phyloP scores from a whole-genome alignment of 2,113 vertebrate genomes.

The Egretta garzetta region DNA sequence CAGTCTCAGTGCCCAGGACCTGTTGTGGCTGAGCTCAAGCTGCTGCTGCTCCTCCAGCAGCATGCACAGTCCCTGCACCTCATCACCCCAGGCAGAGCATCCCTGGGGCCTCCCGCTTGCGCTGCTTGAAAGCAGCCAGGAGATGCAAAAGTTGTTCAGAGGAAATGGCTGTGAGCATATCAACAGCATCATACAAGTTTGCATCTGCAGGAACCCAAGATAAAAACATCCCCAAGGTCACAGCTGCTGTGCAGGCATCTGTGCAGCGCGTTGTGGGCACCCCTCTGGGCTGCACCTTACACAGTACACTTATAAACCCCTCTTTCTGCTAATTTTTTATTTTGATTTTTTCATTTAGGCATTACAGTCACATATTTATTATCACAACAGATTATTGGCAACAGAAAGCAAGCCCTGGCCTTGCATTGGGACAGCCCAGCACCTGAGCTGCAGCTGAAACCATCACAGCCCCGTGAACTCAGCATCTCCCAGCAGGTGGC shows the following conservation, averaged over 20 bases:
- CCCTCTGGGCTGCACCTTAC: too few species aligned
- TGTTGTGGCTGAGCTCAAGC: neutral
- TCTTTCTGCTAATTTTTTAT: neutral
- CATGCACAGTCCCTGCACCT: accelerated
- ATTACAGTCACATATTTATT: neutral
- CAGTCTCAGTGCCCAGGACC: too few species aligned
- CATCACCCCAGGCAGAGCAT: neutral
- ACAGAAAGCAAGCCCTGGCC: neutral
- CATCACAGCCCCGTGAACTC: neutral
- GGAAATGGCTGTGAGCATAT: neutral
- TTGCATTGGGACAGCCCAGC: neutral
- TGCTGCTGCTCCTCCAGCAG: neutral
- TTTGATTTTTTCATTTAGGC: neutral
- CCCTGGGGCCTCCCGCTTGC: accelerated
- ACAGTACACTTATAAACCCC: accelerated
- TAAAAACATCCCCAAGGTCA: neutral
- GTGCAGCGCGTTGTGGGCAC: neutral
- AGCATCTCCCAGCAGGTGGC: accelerated
- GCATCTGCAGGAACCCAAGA: neutral
- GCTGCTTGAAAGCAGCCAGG: neutral
- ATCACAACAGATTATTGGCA: neutral
- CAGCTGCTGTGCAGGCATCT: neutral
- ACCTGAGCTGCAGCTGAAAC: neutral
- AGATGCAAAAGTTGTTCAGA: neutral
- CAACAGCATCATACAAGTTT: accelerated